Evolutionary conservation across 2,797 vertebrate genomes (phyloP).

Genomic region (Muscicapa comitata): DNA sequence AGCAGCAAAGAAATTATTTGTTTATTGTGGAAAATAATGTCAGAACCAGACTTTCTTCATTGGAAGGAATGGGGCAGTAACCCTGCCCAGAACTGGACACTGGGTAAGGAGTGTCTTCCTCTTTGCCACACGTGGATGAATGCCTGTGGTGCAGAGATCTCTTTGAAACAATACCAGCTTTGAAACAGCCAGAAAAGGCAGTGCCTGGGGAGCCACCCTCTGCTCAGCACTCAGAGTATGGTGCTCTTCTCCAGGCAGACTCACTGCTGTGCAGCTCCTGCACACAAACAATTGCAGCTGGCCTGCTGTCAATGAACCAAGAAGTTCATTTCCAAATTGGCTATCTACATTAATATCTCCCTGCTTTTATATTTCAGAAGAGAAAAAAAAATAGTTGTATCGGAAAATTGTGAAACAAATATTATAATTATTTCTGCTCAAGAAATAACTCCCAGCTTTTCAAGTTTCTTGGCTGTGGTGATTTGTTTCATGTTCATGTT

Average conservation of each 20-base stretch:
- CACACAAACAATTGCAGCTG: neutral
- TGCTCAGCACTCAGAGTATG: accelerated
- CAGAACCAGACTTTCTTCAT: neutral
- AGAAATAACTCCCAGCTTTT: neutral
- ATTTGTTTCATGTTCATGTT: neutral
- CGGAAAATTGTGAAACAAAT: neutral
- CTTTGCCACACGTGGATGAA: neutral
- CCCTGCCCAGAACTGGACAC: neutral
- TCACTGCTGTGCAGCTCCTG: neutral
- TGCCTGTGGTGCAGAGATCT: neutral
- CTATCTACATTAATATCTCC: neutral
- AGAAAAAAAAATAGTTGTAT: neutral
- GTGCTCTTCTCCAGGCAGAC: neutral
- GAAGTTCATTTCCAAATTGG: neutral
- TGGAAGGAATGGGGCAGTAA: neutral
- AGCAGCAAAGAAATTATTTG: neutral
- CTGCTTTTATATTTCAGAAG: neutral
- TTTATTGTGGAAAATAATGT: neutral
- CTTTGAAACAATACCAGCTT: neutral
- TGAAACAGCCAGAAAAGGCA: neutral
- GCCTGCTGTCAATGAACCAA: neutral
- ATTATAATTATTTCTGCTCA: neutral
- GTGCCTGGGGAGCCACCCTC: neutral
- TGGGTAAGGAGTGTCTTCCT: neutral
- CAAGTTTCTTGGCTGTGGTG: neutral